These are phyloP conservation scores for Ectemnius continuus DNA, from an alignment of 2,888 invertebrate species.

Conservation along the genomic window DNA sequence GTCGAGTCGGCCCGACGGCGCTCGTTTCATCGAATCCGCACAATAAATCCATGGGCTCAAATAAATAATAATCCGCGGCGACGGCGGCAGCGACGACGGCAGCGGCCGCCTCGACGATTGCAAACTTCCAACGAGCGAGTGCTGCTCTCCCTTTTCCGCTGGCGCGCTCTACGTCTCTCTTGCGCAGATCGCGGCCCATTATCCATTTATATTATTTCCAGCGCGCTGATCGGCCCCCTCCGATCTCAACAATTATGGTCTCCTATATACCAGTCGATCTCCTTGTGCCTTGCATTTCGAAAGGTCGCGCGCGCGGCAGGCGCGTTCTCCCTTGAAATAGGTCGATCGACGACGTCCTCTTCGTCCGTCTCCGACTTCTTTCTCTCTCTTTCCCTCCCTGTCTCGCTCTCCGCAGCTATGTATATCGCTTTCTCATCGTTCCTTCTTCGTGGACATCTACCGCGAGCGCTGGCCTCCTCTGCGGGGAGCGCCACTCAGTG, in stretches of 20 bases:
- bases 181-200: conserved; percentile 31
- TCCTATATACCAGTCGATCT: conserved; percentile 22
- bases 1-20: conserved; percentile 7
- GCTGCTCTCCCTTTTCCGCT: conserved; percentile 10
- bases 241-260: conserved; percentile 46
- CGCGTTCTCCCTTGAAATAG: conserved; percentile 44
- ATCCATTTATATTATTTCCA: conserved; percentile 61
- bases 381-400: too few species aligned
- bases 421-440: conserved; percentile 12
- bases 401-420: conserved; percentile 4
- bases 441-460: conserved; percentile 7
- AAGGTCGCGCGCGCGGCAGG: conserved; percentile 45
- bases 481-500: conserved; percentile 58
- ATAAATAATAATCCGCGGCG: conserved; percentile 11
- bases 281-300: conserved; percentile 35
- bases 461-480: conserved; percentile 37
- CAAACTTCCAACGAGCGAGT: too few species aligned
- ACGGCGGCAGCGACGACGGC: neutral
- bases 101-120: conserved; percentile 1
- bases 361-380: too few species aligned
- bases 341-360: conserved; percentile 13
- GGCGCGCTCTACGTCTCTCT: conserved; percentile 5
- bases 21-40: conserved; percentile 36
- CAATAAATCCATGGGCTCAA: conserved; percentile 13
- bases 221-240: conserved; percentile 48